Conservation (phyloP, 2,888 invertebrate species). For the Adineta ricciae region DNA sequence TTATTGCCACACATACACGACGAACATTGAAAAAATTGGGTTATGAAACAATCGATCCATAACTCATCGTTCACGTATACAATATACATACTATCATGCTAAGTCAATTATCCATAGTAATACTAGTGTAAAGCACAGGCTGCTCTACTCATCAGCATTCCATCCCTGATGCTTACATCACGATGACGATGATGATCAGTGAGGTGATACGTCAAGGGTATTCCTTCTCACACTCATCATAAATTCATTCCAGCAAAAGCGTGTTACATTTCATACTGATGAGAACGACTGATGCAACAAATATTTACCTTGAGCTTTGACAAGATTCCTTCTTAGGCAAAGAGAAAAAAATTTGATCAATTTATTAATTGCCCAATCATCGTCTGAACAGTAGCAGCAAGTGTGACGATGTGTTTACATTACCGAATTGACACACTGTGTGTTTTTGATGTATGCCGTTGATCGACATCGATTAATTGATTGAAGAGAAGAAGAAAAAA, state of each 20-base stretch:
- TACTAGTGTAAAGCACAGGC: background rate
- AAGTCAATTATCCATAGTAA: constrained; percentile 7
- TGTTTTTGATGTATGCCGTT: constrained; percentile 13
- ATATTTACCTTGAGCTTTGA: constrained; percentile 7
- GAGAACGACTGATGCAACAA: background rate
- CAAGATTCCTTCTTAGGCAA: background rate
- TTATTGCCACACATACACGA: background rate
- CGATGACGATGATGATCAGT: background rate
- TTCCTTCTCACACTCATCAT: background rate
- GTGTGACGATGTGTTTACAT: background rate
- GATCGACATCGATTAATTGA: constrained; percentile 11
- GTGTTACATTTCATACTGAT: background rate
- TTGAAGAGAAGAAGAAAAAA: background rate
- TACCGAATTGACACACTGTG: background rate
- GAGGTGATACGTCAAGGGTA: constrained; percentile 1
- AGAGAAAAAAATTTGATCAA: background rate
- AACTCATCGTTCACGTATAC: background rate
- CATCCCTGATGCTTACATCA: background rate
- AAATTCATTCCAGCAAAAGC: background rate
- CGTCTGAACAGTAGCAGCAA: background rate
- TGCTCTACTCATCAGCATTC: constrained; percentile 4
- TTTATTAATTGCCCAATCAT: background rate
- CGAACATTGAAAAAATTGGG: background rate
- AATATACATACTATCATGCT: background rate
- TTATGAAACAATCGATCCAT: constrained; percentile 3